Evolutionary conservation across 2,113 vertebrate genomes (phyloP).

Genomic region (Neopipo cinnamomea): DNA sequence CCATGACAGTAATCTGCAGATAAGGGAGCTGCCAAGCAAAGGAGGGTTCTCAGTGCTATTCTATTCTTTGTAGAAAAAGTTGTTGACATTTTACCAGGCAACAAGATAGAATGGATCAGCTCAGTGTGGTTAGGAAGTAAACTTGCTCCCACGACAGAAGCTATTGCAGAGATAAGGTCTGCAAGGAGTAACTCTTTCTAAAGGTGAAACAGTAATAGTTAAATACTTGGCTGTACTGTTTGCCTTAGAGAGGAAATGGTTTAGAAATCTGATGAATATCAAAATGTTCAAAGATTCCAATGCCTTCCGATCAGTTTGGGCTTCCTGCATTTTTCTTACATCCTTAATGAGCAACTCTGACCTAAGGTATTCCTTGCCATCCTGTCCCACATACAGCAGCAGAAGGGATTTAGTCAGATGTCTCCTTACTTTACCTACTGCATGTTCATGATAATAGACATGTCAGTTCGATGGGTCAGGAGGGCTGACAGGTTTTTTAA

Average conservation of each 20-base stretch:
- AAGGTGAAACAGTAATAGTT: background rate
- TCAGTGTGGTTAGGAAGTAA: background rate
- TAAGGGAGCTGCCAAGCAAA: background rate
- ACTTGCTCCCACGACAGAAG: background rate
- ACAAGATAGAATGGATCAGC: background rate
- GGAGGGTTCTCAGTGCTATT: background rate
- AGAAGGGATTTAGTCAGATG: background rate
- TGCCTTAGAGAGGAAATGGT: background rate
- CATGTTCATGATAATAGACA: background rate
- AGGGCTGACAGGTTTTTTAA: background rate
- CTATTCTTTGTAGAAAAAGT: background rate
- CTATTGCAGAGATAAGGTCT: background rate
- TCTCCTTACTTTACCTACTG: background rate
- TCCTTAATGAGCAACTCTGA: background rate
- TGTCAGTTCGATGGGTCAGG: background rate
- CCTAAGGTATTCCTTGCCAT: background rate
- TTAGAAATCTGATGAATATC: background rate
- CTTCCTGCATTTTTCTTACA: background rate
- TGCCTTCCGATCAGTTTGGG: background rate
- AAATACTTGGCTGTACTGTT: background rate
- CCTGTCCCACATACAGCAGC: background rate
- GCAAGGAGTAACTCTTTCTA: background rate
- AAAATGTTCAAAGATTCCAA: background rate
- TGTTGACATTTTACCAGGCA: background rate
- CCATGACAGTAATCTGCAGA: constrained; percentile 4